These are phyloP conservation scores for Saguinus imperator DNA, from an alignment of 2,113 vertebrate genomes.

Conservation along the genomic window DNA sequence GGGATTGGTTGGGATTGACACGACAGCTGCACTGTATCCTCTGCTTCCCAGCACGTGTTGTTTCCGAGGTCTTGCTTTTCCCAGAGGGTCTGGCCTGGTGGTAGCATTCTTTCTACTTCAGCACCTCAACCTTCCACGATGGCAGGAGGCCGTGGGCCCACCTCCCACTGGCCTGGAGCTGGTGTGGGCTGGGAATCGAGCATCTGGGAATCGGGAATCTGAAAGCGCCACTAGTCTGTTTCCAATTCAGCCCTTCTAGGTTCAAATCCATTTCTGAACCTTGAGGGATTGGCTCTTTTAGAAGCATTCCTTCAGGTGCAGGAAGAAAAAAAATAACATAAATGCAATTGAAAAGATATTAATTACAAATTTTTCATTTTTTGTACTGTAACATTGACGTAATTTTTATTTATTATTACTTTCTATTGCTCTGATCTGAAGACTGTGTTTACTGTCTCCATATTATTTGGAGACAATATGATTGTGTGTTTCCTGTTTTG, in stretches of 20 bases:
- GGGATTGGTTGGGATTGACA: not conserved
- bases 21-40: not conserved
- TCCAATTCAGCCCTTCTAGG: not conserved
- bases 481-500: not conserved
- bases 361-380: not conserved
- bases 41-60: rapidly evolving
- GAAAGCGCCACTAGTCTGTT: not conserved
- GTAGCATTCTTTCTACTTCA: not conserved
- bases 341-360: not conserved
- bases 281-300: not conserved
- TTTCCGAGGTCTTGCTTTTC: not conserved
- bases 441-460: not conserved
- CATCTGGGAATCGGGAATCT: not conserved
- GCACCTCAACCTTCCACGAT: not conserved
- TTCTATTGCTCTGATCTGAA: not conserved
- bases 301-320: not conserved
- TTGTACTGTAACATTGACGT: not conserved
- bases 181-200: not conserved
- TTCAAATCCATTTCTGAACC: not conserved
- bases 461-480: not conserved
- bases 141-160: not conserved
- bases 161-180: not conserved
- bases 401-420: not conserved
- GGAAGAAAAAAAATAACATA: not conserved
- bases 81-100: not conserved